These are phyloP conservation scores for Lagria hirta DNA, from an alignment of 2,888 invertebrate species.

Conservation along the genomic window DNA sequence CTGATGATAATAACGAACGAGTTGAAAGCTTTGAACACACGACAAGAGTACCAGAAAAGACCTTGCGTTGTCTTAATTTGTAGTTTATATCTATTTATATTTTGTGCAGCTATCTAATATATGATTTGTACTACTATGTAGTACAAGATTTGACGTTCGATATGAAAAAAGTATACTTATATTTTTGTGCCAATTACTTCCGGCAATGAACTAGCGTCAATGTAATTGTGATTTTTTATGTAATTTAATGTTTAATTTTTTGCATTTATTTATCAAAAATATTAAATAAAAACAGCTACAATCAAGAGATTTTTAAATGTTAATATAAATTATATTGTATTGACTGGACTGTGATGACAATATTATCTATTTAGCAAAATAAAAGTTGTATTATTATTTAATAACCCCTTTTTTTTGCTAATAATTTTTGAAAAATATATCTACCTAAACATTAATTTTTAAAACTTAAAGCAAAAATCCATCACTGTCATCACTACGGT, in stretches of 20 bases:
- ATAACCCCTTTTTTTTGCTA: no score
- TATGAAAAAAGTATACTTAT: no score
- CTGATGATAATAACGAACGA: slow-evolving; percentile 39
- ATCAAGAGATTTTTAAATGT: slow-evolving; percentile 10
- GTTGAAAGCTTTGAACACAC: slow-evolving; percentile 67
- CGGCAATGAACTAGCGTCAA: slow-evolving; percentile 5
- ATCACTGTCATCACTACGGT: no score
- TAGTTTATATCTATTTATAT: slow-evolving; percentile 49
- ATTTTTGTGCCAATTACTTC: neutral
- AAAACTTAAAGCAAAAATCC: slow-evolving; percentile 8
- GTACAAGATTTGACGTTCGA: slow-evolving; percentile 11
- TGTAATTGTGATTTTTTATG: slow-evolving; percentile 19
- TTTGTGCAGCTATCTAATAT: slow-evolving; percentile 3
- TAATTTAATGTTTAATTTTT: slow-evolving; percentile 21
- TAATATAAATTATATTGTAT: slow-evolving; percentile 23
- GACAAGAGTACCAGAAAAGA: slow-evolving; percentile 71
- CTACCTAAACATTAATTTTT: no score
- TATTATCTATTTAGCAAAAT: slow-evolving; percentile 23
- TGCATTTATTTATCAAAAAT: slow-evolving; percentile 19
- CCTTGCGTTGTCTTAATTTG: slow-evolving; percentile 77
- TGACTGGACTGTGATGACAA: slow-evolving; percentile 27
- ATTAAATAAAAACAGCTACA: slow-evolving; percentile 18
- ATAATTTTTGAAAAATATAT: slow-evolving; percentile 16
- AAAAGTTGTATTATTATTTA: slow-evolving; percentile 17
- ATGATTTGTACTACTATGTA: slow-evolving; percentile 9